Percentiles rank a stretch among this genome's conserved stretches.
Evolutionary conservation across 2,113 vertebrate genomes (phyloP).

Genomic region (Actenoides hombroni): DNA sequence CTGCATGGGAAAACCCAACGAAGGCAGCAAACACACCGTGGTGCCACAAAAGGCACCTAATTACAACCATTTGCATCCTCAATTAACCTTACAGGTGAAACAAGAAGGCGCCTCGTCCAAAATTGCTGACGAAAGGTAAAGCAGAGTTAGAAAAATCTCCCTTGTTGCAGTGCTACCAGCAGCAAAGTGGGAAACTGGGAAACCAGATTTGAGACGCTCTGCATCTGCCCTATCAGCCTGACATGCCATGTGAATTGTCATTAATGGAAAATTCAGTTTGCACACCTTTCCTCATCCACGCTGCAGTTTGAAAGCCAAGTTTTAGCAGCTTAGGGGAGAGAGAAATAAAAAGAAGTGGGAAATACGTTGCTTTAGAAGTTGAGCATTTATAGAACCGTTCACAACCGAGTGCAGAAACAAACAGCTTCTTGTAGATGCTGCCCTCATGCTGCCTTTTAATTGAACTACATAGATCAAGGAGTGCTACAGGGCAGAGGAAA

Average conservation of each 20-base stretch:
- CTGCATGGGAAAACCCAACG: background rate
- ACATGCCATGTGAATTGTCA: background rate
- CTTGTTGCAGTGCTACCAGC: background rate
- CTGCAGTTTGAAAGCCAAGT: background rate
- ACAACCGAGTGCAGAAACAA: background rate
- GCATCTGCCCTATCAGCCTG: background rate
- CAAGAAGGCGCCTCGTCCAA: background rate
- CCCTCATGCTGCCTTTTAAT: slow-evolving; percentile 69
- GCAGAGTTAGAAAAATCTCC: background rate
- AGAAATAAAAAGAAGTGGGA: background rate
- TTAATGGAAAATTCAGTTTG: background rate
- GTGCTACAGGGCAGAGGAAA: background rate
- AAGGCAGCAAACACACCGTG: background rate
- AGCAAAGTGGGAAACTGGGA: background rate
- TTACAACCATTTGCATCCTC: background rate
- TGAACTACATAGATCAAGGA: slow-evolving; percentile 62
- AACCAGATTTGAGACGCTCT: rapidly evolving
- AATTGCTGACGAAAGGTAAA: background rate
- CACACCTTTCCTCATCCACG: background rate
- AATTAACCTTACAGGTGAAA: background rate
- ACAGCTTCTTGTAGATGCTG: slow-evolving; percentile 63
- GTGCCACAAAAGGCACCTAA: background rate
- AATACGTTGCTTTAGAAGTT: background rate
- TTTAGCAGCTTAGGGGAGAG: background rate
- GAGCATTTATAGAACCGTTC: background rate